phyloP scores from a whole-genome alignment of 2,113 vertebrate genomes.

The Salvelinus sp. region DNA sequence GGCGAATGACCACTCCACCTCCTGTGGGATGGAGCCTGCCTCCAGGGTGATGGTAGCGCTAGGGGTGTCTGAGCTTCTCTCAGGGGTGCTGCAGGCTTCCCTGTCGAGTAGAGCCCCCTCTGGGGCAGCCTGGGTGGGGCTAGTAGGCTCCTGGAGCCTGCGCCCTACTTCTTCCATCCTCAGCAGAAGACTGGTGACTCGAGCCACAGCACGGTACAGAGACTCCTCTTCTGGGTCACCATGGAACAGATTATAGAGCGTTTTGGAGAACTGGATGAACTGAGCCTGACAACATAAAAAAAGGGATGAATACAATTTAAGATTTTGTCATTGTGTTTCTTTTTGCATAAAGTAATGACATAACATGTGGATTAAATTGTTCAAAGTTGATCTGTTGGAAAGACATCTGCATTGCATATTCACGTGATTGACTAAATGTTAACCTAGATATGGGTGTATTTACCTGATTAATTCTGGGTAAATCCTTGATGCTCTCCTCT shows the following conservation, averaged over 20 bases:
- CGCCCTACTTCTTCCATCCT: slow-evolving; percentile 74
- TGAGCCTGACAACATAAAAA: slow-evolving; percentile 75
- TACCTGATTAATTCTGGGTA: slow-evolving; percentile 96
- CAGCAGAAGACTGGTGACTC: slow-evolving; percentile 86
- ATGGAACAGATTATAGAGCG: slow-evolving; percentile 92
- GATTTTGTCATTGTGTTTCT: too few relatives aligned
- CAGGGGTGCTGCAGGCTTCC: slow-evolving; percentile 30
- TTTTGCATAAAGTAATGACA: too few relatives aligned
- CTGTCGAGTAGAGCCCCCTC: slow-evolving; percentile 26
- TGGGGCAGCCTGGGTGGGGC: slow-evolving; percentile 8
- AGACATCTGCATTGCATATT: too few relatives aligned
- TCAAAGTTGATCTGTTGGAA: too few relatives aligned
- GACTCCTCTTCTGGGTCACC: slow-evolving; percentile 89
- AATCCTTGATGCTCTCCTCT: slow-evolving; percentile 92
- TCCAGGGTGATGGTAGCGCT: slow-evolving; percentile 48
- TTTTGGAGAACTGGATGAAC: slow-evolving; percentile 96
- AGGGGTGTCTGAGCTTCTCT: slow-evolving; percentile 44
- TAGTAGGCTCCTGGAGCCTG: slow-evolving; percentile 66
- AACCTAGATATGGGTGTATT: neutral
- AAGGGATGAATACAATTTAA: too few relatives aligned
- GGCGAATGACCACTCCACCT: slow-evolving; percentile 90
- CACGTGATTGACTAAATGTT: too few relatives aligned
- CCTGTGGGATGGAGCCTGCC: slow-evolving; percentile 28
- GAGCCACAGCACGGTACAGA: slow-evolving; percentile 85
- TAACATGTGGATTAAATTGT: too few relatives aligned